Base-by-base conservation (phyloP, 2,797 vertebrate species). In the Falco naumanni region DNA sequence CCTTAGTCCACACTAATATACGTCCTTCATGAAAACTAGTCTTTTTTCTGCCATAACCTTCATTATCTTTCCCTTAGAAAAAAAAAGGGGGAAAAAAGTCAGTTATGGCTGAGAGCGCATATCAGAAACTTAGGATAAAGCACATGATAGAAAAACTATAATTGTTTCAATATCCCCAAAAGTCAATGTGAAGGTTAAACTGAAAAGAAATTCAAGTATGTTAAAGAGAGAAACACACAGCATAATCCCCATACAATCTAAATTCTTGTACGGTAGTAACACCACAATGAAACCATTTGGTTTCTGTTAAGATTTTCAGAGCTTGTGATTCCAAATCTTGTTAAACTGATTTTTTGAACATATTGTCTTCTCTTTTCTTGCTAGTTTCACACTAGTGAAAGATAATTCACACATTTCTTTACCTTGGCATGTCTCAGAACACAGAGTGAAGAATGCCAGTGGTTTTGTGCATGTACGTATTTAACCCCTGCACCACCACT, bases 371-470 rank as follows among this genome's bases (percentile, higher is more conserved):
- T 78, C 85, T 93, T 76, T 93, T 66, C 61, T 88, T 93, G 54
- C 59, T 91, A 60, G 63, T 45, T 96, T 95, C 95, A 96, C 89
- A 93, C 92, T 68, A 92, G 75, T 53, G 60, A 83, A 85, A 90
- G 84, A 92, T 83, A 96, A 77, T 87, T 97, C 93, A 94, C 95
- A 95, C 95, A 90, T 96, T 97, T 92, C 89, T 74, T 91, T 96
- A 96, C 90, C 86, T 94, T 89, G 86, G 86, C 92, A 88, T 56
- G 48, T 82, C 91, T 96, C 56, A 87, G 86, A 95, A 97, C 75
- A 88, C 25, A 91, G 71, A 82, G 82, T 22, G 63, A 91, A 93
- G 66, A 83, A 90, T 74, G 80, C 63, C 74, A 93, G 3, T 93
- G 53, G 86, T 94, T 91, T 77, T 82, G 37, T 51, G 54, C 66